phyloP scores from a whole-genome alignment of 2,888 invertebrate species.

The Pachycephus smyrnensis region DNA sequence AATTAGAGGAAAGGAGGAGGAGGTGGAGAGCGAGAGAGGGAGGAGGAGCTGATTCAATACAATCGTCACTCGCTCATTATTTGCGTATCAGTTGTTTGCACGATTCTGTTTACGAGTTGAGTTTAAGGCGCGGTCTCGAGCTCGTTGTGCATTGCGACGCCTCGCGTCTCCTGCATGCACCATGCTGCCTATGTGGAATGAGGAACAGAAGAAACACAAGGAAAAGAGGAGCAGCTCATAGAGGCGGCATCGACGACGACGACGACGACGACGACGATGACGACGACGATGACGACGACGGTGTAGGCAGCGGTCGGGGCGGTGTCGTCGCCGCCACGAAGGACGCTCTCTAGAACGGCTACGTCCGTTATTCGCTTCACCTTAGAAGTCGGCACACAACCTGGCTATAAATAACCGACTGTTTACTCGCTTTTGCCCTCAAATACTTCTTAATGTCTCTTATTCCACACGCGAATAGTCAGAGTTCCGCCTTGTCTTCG shows the following conservation, averaged over 20 bases:
- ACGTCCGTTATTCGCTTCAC: conserved; percentile 31
- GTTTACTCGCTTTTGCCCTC: conserved; percentile 46
- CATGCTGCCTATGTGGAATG: too few relatives aligned
- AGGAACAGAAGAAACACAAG: too few relatives aligned
- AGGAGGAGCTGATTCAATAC: conserved; percentile 46
- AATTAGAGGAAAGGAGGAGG: too few relatives aligned
- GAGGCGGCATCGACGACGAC: too few relatives aligned
- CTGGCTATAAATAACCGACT: conserved; percentile 48
- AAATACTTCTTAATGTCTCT: conserved; percentile 49
- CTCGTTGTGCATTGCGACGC: too few relatives aligned
- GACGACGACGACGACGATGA: too few relatives aligned
- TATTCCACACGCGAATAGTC: conserved; percentile 26
- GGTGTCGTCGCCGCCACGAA: too few relatives aligned
- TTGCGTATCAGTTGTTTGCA: conserved; percentile 59
- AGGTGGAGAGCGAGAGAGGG: background rate
- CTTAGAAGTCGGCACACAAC: conserved; percentile 39
- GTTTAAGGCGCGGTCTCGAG: too few relatives aligned
- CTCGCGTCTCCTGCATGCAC: too few relatives aligned
- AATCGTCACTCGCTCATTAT: conserved; percentile 57
- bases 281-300: too few relatives aligned
- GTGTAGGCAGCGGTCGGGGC: too few relatives aligned
- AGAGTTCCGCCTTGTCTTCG: background rate
- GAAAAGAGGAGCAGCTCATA: too few relatives aligned
- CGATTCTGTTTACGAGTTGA: conserved; percentile 50
- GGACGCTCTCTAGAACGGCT: background rate